These are phyloP conservation scores for Tapirus terrestris DNA, from an alignment of 2,113 vertebrate genomes.

Conservation along the genomic window DNA sequence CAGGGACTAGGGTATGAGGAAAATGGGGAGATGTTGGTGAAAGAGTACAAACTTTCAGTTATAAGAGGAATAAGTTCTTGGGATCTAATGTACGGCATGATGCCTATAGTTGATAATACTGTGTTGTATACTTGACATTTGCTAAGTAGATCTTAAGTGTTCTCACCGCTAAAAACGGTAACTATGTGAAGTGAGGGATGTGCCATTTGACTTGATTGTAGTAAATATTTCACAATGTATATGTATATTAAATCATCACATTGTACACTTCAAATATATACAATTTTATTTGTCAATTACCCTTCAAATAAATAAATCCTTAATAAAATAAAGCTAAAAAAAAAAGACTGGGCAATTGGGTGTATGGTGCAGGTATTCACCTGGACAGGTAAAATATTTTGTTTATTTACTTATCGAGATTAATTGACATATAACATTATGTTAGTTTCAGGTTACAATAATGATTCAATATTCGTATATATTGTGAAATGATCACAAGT, in stretches of 20 bases:
- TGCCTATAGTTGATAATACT: background rate
- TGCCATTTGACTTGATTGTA: background rate
- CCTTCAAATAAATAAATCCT: background rate
- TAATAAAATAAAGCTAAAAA: background rate
- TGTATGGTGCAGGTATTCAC: background rate
- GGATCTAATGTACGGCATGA: background rate
- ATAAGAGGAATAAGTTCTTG: background rate
- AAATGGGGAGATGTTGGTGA: background rate
- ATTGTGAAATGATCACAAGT: too few species aligned
- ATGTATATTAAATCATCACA: background rate
- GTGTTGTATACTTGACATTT: background rate
- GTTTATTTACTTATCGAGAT: too few species aligned
- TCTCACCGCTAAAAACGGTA: background rate
- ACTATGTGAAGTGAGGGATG: background rate
- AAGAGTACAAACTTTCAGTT: background rate
- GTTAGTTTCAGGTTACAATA: too few species aligned
- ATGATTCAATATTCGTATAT: too few species aligned
- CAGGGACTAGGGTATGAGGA: rapidly evolving
- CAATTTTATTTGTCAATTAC: background rate
- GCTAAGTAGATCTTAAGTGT: background rate
- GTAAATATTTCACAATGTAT: background rate
- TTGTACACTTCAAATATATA: background rate
- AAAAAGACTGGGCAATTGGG: background rate
- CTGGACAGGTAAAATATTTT: background rate
- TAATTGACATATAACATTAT: too few species aligned